Evolutionary conservation across 1,140 invertebrate genomes (phyloP), one percentile per base, ranked within the genome.

Genomic region (Drosophila paulistorum): DNA sequence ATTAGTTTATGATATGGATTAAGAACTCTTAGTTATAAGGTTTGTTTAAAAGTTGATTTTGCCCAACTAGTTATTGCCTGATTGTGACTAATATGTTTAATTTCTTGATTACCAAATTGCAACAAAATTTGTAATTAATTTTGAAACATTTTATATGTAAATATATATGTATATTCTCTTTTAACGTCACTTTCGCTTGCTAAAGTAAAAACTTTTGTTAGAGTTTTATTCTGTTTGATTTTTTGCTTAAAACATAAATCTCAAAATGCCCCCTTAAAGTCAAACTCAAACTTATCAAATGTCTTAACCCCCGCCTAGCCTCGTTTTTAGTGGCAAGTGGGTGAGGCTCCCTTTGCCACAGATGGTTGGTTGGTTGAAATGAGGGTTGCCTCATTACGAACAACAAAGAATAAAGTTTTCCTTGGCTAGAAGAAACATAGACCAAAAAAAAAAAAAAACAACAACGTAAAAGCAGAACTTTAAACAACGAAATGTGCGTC

Each of bases 401-500:
- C 74, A 68, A 23, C 54, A 57, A 33, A 67, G 60, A 74, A 14
- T 7, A 23, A 75, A 75, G 61, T 51, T 75, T 74, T 74, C 11
- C 20, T 65, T 64, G 51, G 69, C 61, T 60, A 48, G 33, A 77
- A 30, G 30, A 30, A 30, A 30, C 30, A 30, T 30, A 30, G 6
- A 30, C 6, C 30, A 30, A 30, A 30, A 30, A 30, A 30, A 7
- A 0, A 0, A 30, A 30, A 30, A 30, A 30, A 30, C 6, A 77
- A 68, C 64, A 66, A 51, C 9, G 37, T 23, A 45, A 71, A 64
- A 59, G 63, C 71, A 81, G 72, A 75, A 77, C 72, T 76, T 76
- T 76, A 76, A 85, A 73, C 70, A 78, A 66, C 45, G 48, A 71
- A 76, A 71, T 63, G 45, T 51, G 68, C 75, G 64, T 71, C 62